These are phyloP conservation scores for Drosophila setifemur DNA, from an alignment of 1,140 invertebrate genomes.

Conservation along the genomic window DNA sequence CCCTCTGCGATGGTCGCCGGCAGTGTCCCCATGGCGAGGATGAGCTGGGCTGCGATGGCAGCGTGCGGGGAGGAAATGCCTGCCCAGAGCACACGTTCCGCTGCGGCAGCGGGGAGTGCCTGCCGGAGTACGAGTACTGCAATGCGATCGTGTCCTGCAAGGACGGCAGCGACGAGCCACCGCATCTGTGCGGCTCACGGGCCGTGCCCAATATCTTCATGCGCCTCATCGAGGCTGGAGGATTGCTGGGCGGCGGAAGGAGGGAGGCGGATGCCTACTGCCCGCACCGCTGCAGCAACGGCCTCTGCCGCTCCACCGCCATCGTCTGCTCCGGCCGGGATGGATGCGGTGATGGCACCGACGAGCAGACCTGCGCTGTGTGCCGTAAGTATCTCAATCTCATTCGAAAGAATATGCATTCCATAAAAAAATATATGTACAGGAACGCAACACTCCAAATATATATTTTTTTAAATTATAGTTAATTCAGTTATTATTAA, in stretches of 20 bases:
- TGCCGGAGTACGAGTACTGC: slow-evolving; percentile 95
- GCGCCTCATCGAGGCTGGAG: slow-evolving; percentile 70
- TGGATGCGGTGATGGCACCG: slow-evolving; percentile 94
- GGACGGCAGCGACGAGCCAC: slow-evolving; percentile 93
- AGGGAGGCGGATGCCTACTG: slow-evolving; percentile 83
- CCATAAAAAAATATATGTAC: no score
- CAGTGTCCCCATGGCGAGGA: slow-evolving; percentile 92
- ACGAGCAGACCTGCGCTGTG: slow-evolving; percentile 91
- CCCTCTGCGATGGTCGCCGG: slow-evolving; percentile 89
- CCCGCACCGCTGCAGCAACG: slow-evolving; percentile 92
- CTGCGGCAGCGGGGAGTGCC: slow-evolving; percentile 91
- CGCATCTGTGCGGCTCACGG: slow-evolving; percentile 86
- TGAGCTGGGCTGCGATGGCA: slow-evolving; percentile 88
- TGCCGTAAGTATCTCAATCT: slow-evolving; percentile 88
- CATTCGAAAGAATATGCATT: no score
- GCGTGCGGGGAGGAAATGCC: slow-evolving; percentile 84
- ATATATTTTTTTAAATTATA: no score
- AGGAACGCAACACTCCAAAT: no score
- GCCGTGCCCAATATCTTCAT: slow-evolving; percentile 78
- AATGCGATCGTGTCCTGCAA: slow-evolving; percentile 93
- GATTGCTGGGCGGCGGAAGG: slow-evolving; percentile 65
- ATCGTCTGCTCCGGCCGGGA: slow-evolving; percentile 93
- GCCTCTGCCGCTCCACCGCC: slow-evolving; percentile 92
- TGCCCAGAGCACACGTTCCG: slow-evolving; percentile 92
- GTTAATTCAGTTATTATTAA: no score